Evolutionary conservation across 1,140 invertebrate genomes (phyloP), one percentile per base, ranked within the genome.

Genomic region (Drosophila bocqueti): DNA sequence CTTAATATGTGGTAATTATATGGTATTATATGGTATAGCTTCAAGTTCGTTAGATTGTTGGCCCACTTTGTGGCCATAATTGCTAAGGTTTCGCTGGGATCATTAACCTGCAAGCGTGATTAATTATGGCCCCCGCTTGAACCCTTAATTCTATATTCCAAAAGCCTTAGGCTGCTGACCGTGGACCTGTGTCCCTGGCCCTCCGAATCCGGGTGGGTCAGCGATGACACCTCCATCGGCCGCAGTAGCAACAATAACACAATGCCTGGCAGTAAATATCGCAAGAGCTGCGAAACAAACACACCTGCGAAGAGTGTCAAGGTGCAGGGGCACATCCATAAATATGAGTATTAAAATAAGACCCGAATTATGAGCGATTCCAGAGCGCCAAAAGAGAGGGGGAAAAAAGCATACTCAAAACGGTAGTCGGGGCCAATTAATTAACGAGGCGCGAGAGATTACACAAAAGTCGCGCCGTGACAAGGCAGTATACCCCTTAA

Each of bases 251-350:
- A 31, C 29, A 52, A 74, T 40, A 62, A 54, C 31, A 63, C 45
- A 81, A 60, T 50, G 36, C 34, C 69, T 9, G 73, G 69, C 59
- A 15, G 58, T 49, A 69, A 83, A 55, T 73, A 69, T 87, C 83
- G 80, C 73, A 49, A 87, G 68, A 87, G 64, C 73, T 45, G 38
- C 40, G 57, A 59, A 16, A 72, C 11, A 49, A 55, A 55, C 34
- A 57, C 54, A 57, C 54, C 73, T 46, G 43, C 43, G 21, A 89
- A 89, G 74, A 73, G 84, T 89, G 84, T 90, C 84, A 89, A 89
- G 84, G 84, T 78, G 74, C 71, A 66, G 52, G 47, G 57, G 34
- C 45, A 61, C 15, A 57, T 57, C 54, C 54, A 49, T 47, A 64
- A 79, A 79, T 58, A 79, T 79, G 55, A 54, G 71, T 71, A 49